A percentile compares a stretch with the other conserved stretches of the same genome.
Evolutionary conservation across 2,797 vertebrate genomes (phyloP).

Genomic region (Rousettus madagascariensis): DNA sequence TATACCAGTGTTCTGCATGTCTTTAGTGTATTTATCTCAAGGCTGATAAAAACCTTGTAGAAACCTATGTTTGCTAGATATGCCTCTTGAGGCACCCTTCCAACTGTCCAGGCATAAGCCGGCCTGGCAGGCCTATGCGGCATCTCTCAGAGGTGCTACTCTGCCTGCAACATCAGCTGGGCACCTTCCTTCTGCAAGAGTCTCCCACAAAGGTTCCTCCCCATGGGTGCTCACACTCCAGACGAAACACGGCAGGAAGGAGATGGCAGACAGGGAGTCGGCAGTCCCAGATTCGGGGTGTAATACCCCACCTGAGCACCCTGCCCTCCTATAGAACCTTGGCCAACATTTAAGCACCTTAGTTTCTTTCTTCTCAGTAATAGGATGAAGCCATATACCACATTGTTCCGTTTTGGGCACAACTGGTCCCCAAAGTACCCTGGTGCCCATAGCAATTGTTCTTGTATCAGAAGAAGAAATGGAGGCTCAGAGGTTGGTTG

Average conservation of each 20-base stretch:
- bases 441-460: background rate
- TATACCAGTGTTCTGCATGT: conserved; percentile 12
- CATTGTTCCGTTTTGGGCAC: background rate
- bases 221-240: background rate
- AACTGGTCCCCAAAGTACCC: background rate
- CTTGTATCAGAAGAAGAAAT: background rate
- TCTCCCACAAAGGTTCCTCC: background rate
- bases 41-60: background rate
- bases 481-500: background rate
- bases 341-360: background rate
- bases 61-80: background rate
- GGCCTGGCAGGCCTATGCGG: background rate
- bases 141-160: background rate
- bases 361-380: background rate
- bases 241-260: background rate
- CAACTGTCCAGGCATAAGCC: background rate
- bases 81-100: background rate
- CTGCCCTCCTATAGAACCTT: background rate
- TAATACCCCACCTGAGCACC: rapidly evolving
- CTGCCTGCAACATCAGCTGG: too few species aligned
- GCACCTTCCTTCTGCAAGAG: background rate
- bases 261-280: background rate
- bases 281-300: background rate
- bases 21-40: conserved; percentile 53
- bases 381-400: background rate